A percentile compares a stretch with the other conserved stretches of the same genome.
Evolutionary conservation across 2,797 vertebrate species (phyloP).

Genomic region (Mormyrops boulengeri): DNA sequence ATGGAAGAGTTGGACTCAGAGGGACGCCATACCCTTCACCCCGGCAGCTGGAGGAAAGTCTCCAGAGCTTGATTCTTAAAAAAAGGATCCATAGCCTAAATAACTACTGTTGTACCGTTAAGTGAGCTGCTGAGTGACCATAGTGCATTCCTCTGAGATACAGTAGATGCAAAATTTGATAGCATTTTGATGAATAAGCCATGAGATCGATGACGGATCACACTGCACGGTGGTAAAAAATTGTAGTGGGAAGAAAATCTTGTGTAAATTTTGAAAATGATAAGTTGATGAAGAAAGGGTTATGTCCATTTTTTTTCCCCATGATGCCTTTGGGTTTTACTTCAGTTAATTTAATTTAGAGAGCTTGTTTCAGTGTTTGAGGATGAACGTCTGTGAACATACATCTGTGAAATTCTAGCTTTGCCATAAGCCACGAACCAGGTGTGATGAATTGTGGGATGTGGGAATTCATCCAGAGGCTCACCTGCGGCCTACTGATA

Average conservation of each 20-base stretch:
- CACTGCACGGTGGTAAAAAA: neutral
- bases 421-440: slow-evolving; percentile 6
- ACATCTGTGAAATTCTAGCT: neutral
- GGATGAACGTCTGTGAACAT: neutral
- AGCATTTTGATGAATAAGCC: neutral
- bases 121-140: neutral
- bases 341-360: neutral
- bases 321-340: neutral
- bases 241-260: neutral
- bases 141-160: neutral
- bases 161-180: neutral
- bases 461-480: neutral
- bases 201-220: neutral
- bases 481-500: slow-evolving; percentile 9
- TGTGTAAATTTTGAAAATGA: slow-evolving; percentile 5
- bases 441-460: slow-evolving; percentile 23
- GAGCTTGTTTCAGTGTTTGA: neutral
- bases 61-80: neutral
- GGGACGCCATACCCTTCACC: neutral
- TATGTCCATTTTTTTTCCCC: neutral
- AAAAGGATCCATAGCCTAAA: neutral
- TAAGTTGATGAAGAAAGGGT: neutral
- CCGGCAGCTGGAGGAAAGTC: neutral
- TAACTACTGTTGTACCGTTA: neutral
- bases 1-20: neutral